Evolutionary conservation across 2,113 vertebrate species (phyloP).

Genomic region (Benitochromis conjunctus): DNA sequence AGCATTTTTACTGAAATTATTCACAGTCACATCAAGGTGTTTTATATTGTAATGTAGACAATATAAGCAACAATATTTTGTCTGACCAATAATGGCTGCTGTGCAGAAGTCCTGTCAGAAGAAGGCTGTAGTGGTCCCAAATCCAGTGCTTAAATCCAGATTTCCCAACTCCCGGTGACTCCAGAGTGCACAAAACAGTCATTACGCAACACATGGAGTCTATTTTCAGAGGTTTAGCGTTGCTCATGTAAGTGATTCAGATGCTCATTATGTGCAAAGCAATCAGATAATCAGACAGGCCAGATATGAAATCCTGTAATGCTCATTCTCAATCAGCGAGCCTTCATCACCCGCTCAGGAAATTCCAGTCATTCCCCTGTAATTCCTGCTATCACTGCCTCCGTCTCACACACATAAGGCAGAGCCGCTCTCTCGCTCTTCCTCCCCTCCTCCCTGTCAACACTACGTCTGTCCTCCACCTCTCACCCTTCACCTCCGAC

Average conservation of each 20-base stretch:
- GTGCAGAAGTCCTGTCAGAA: neutral
- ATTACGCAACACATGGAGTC: neutral
- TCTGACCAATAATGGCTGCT: neutral
- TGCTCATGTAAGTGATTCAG: neutral
- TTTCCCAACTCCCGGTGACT: neutral
- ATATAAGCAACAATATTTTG: fast-evolving
- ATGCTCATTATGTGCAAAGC: neutral
- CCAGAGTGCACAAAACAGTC: neutral
- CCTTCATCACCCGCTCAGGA: neutral
- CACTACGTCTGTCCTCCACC: neutral
- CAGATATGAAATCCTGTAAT: neutral
- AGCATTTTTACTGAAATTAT: neutral
- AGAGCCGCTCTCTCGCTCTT: neutral
- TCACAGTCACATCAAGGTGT: neutral
- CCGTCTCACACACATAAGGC: neutral
- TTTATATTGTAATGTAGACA: neutral
- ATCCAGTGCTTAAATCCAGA: neutral
- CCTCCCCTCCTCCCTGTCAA: neutral
- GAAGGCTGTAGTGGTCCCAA: neutral
- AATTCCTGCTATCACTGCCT: neutral
- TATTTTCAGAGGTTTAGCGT: neutral
- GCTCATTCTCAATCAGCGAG: neutral
- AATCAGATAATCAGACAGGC: neutral
- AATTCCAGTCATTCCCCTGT: neutral
- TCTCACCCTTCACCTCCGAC: neutral